These are phyloP conservation scores for Trachythela sp. DNA, from an alignment of 64 coral and sea anemone species.

Conservation along the genomic window DNA sequence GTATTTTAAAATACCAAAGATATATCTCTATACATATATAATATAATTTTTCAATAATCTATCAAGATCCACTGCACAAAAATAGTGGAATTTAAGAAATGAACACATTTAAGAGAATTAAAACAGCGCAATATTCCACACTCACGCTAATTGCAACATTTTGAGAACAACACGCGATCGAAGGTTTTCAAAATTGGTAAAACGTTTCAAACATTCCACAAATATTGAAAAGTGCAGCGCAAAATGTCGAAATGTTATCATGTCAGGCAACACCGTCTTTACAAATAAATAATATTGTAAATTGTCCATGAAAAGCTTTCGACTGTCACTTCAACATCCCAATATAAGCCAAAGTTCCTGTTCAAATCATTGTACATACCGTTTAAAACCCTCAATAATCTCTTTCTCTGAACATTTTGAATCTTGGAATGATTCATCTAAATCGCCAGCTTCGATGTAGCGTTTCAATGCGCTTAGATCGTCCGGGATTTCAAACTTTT, in stretches of 20 bases:
- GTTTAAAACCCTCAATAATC: not conserved
- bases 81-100: not conserved
- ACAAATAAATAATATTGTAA: not conserved
- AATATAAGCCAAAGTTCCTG: too few species aligned
- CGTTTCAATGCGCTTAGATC: not conserved
- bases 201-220: not conserved
- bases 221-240: not conserved
- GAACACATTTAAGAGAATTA: not conserved
- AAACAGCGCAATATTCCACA: not conserved
- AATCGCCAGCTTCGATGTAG: not conserved
- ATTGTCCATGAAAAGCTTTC: not conserved
- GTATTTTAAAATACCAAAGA: too few species aligned
- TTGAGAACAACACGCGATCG: not conserved
- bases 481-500: not conserved
- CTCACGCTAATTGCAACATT: not conserved
- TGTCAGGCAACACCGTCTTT: not conserved
- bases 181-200: not conserved
- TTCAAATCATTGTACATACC: not conserved
- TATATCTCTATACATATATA: not conserved
- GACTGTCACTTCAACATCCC: too few species aligned
- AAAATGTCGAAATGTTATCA: not conserved
- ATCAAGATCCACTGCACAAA: not conserved
- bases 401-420: constrained; percentile 1
- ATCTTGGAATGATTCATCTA: constrained; percentile 5
- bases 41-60: constrained; percentile 8